Evolutionary conservation across 2,888 invertebrate genomes (phyloP), one percentile per base, ranked within the genome.

Genomic region (Drosophila leonis): DNA sequence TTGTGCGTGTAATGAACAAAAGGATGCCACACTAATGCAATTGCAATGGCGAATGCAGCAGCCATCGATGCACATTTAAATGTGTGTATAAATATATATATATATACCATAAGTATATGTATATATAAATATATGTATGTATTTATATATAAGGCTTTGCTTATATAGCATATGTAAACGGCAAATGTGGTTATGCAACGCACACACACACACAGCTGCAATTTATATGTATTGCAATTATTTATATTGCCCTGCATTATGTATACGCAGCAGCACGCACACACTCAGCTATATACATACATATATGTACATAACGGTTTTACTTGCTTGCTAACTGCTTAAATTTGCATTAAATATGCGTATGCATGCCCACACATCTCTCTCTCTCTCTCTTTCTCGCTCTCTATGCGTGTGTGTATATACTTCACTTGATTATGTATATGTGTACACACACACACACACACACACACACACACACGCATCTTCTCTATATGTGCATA

Each of bases 251-350:
- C 71, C 76, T 85, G 90, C 88, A 85, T 90, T 88, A 88, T 88
- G 73, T 87, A 83, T 81, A 71, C 61, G 71, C 87, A 68, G 57
- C 67, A 76, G 48, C 63, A 54, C 63, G 70, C 56, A 74, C 52
- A 56, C 64, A 44, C 39, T 63, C 44, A 27, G 27, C 10, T 35
- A 55, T 33, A 49, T 46, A 27, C 15, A 49, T 65, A 61, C 46
- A 27, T 27, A 44, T 65, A 61, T 51, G 60, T 64, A 73, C 65
- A 83, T 77, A 85, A 82, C 85, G 79, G 73, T 76, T 86, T 85
- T 83, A 79, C 80, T 88, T 90, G 88, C 90, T 80, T 87, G 85
- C 88, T 82, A 89, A 88, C 90, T 87, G 90, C 90, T 87, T 87
- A 87, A 87, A 87, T 87, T 87, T 87, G 88, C 90, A 88, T 88